Base-by-base conservation (phyloP, 1,140 invertebrate genomes). In the Ptiloglossa arizonensis region DNA sequence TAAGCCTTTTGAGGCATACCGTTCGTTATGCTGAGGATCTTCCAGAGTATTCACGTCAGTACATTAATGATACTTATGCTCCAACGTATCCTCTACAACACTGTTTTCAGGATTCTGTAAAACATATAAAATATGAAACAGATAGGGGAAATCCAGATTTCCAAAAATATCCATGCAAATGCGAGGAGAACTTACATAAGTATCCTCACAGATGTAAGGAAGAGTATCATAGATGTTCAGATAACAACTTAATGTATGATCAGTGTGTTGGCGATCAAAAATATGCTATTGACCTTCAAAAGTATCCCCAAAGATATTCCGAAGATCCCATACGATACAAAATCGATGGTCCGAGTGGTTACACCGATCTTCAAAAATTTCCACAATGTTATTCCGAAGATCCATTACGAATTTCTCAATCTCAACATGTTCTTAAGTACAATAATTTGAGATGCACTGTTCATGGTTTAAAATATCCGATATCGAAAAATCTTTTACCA, bases 141-240 rank as follows among this genome's bases (percentile, higher is more conserved):
- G 87, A 88, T 62, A 81, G 82, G 17, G 44, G 83, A 9, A 87
- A 89, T 74, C 69, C 72, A 59, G 84, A 89, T 44, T 81, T 87
- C 70, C 83, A 88, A 57, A 86, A 87, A 59, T 89, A 88, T 75
- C 84, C 85, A 2, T 91, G 91, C 68, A 87, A 86, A 48, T 91
- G 89, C 81, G 90, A 91, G 52, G 90, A 91, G 24, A 86, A 87
- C 71, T 79, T 91, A 9, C 88, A 91, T 54, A 91, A 89, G 54
- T 92, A 93, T 86, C 89, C 91, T n/a, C 90, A 91, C 56, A 87
- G 89, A 11, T 92, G 89, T 69, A 82, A 87, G 9, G 91, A 92
- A 22, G 92, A 92, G 24, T 91, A 91, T 76, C 87, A 92, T 27
- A 88, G 89, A 19, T 92, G 90, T 52, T 90, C 90, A 24, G 91